Conservation (phyloP, 2,888 invertebrate species). For the Pardosa pseudoannulata region DNA sequence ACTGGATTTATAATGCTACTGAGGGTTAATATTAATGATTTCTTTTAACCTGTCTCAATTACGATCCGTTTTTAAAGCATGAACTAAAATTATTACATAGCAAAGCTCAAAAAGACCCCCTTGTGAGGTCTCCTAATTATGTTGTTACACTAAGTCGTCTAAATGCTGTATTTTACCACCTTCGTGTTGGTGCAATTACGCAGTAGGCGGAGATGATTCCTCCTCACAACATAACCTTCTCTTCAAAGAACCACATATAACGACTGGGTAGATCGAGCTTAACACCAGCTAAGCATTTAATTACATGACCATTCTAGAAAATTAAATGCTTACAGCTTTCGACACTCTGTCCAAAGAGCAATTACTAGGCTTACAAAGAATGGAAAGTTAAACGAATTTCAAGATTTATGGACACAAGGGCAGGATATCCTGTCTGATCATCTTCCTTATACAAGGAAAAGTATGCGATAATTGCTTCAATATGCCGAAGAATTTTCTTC, state of each 20-base stretch:
- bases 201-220: not conserved
- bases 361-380: not conserved
- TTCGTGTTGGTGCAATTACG: constrained; percentile 3
- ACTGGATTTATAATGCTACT: too few species aligned
- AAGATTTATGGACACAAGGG: too few species aligned
- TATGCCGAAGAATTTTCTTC: too few species aligned
- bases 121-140: not conserved
- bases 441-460: too few species aligned
- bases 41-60: not conserved
- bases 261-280: not conserved
- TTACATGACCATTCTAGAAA: not conserved
- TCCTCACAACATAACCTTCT: not conserved
- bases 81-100: not conserved
- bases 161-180: not conserved
- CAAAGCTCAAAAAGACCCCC: not conserved
- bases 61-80: not conserved
- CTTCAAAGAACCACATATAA: not conserved
- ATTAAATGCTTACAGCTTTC: not conserved
- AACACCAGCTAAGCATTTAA: not conserved
- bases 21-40: not conserved
- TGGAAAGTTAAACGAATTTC: too few species aligned
- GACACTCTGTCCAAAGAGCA: not conserved
- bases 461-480: too few species aligned
- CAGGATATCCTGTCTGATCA: too few species aligned
- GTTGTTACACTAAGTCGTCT: not conserved